These are phyloP conservation scores for Megaustenia siamemsis DNA, from an alignment of 2,888 invertebrate genomes.

Conservation along the genomic window DNA sequence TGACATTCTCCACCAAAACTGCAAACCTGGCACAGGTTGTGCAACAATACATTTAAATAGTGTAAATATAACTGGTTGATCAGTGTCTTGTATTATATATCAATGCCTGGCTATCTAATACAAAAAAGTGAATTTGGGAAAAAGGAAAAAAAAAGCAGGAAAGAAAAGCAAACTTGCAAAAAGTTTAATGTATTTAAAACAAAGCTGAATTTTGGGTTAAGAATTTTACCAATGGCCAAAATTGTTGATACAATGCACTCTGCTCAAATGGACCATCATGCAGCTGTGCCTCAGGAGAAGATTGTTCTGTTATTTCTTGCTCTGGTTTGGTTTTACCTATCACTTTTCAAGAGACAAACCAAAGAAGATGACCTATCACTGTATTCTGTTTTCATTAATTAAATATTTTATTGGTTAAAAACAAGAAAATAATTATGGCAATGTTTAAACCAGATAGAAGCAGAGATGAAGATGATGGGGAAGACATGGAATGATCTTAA, in stretches of 20 bases:
- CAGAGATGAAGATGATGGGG: too few relatives aligned
- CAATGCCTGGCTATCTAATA: too few relatives aligned
- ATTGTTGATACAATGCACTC: slow-evolving; percentile 32
- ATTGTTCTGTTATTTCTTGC: background rate
- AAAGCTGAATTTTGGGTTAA: background rate
- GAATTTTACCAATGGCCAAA: slow-evolving; percentile 36
- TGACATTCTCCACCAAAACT: too few relatives aligned
- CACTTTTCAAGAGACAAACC: background rate
- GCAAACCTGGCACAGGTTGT: too few relatives aligned
- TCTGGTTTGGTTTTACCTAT: slow-evolving; percentile 2
- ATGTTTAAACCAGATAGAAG: too few relatives aligned
- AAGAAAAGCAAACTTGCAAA: background rate
- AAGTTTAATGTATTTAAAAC: background rate
- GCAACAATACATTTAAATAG: too few relatives aligned
- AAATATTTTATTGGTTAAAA: background rate
- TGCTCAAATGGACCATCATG: slow-evolving; percentile 24
- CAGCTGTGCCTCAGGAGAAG: slow-evolving; percentile 1
- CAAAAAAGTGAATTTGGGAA: too few relatives aligned
- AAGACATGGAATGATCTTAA: too few relatives aligned
- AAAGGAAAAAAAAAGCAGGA: background rate
- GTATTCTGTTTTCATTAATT: background rate
- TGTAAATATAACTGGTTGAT: too few relatives aligned
- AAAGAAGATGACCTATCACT: background rate
- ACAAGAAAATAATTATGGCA: background rate
- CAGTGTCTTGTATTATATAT: too few relatives aligned